Base-by-base conservation (phyloP, 2,797 vertebrate genomes). In the Sparus aurata region DNA sequence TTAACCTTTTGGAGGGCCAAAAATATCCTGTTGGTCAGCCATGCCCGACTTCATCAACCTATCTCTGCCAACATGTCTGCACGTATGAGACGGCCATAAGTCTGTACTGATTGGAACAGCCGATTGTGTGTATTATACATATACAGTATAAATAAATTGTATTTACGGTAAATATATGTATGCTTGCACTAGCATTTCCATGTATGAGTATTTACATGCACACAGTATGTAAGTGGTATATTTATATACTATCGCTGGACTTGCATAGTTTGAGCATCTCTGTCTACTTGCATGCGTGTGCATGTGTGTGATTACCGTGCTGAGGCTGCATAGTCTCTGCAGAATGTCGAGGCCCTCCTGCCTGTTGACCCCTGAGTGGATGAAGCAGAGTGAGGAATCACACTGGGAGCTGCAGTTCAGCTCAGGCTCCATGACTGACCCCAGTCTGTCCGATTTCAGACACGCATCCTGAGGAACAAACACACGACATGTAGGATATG, bases 391-490 rank as follows among this genome's bases (percentile, higher is more conserved):
- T 16, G 85, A 73, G 41, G 94, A 90, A 70, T 94, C 93, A 80
- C 97, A 98, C 69, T 95, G 93, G 67, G 95, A 94, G 88, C 97
- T 98, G 94, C 98, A 99, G 95, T 99, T 99, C 92, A 96, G 94
- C 89, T 95, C 92, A 9, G 91, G 88, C 95, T 97, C 96, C 98
- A 99, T 98, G 91, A 82, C 87, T 80, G 82, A 60, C 85, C 84
- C 80, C 85, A 64, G 86, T 85, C 87, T 27, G 87, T 86, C 88
- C 85, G 74, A 83, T 74, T 78, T 94, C 90, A 95, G 65, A 83
- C 64, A 82, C 85, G 88, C 94, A 94, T 91, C 90, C 95, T 95
- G 78, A 15, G 13, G 66, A 83, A 55, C 58, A 82, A 77, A 64
- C 34, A 69, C 22, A 67, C 8, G 1, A 63, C 1, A 71, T 34